phyloP scores from a whole-genome alignment of 2,888 invertebrate genomes.

The Nemotelus pantherinus region DNA sequence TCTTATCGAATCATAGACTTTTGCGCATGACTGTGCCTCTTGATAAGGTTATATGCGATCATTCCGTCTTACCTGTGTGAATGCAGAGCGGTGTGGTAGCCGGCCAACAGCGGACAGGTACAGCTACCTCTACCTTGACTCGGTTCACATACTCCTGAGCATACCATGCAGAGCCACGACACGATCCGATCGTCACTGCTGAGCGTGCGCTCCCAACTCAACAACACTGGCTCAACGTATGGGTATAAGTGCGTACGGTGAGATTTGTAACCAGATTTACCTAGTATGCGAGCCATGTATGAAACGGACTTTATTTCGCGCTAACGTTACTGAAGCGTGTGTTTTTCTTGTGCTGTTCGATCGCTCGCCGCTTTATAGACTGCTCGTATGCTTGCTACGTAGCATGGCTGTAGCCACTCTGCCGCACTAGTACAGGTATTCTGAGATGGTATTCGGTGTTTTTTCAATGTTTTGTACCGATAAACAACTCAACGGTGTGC shows the following conservation, averaged over 20 bases:
- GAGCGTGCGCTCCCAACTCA: not conserved
- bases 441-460: constrained; percentile 38
- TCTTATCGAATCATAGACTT: no score
- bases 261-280: constrained; percentile 7
- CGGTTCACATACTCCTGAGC: constrained; percentile 55
- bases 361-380: no score
- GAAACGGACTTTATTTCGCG: constrained; percentile 27
- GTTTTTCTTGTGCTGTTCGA: not conserved
- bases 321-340: constrained; percentile 28
- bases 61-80: constrained; percentile 36
- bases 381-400: not conserved
- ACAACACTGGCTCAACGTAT: constrained; percentile 6
- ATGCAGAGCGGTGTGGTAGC: constrained; percentile 29
- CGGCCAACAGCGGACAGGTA: constrained; percentile 45
- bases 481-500: constrained; percentile 43
- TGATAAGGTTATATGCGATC: constrained; percentile 7
- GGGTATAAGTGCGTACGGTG: constrained; percentile 9
- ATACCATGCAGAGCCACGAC: constrained; percentile 1
- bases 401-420: not conserved
- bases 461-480: constrained; percentile 40
- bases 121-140: constrained; percentile 65
- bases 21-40: not conserved
- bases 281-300: constrained; percentile 30
- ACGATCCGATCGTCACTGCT: not conserved
- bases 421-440: constrained; percentile 32